Conservation (phyloP, 2,797 vertebrate species). For the Schizopygopsis pylzovi region DNA sequence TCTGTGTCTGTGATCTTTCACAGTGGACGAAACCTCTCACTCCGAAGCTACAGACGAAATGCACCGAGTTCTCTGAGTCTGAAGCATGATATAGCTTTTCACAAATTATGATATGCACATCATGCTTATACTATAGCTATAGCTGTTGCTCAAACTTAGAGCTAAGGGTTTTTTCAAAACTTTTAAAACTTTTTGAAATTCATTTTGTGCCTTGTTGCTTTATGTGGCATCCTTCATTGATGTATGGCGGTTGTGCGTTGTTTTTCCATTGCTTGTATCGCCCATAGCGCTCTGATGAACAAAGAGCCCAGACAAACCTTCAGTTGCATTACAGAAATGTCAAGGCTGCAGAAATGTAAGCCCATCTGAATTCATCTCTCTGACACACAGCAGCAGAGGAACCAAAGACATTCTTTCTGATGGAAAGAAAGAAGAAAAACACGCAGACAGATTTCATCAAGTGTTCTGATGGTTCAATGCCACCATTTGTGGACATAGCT, state of each 20-base stretch:
- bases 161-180: neutral
- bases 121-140: neutral
- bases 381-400: neutral
- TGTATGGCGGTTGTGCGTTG: slow-evolving; percentile 68
- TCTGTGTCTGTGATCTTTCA: slow-evolving; percentile 12
- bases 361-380: slow-evolving; percentile 42
- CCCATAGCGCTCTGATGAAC: slow-evolving; percentile 21
- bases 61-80: slow-evolving; percentile 17
- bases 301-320: slow-evolving; percentile 31
- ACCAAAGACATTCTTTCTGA: slow-evolving; percentile 44
- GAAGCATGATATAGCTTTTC: slow-evolving; percentile 1
- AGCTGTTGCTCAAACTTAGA: neutral
- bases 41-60: neutral
- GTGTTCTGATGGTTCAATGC: neutral
- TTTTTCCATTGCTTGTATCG: slow-evolving; percentile 22
- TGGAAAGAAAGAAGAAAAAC: neutral
- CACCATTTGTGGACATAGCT: neutral
- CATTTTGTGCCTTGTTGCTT: neutral
- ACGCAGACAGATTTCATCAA: slow-evolving; percentile 13
- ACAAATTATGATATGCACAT: neutral
- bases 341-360: slow-evolving; percentile 52
- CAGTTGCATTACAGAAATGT: slow-evolving; percentile 51
- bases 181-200: neutral
- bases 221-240: slow-evolving; percentile 63
- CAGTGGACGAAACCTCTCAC: slow-evolving; percentile 15